Evolutionary conservation across 2,888 invertebrate genomes (phyloP).

Genomic region (Catocala nupta): DNA sequence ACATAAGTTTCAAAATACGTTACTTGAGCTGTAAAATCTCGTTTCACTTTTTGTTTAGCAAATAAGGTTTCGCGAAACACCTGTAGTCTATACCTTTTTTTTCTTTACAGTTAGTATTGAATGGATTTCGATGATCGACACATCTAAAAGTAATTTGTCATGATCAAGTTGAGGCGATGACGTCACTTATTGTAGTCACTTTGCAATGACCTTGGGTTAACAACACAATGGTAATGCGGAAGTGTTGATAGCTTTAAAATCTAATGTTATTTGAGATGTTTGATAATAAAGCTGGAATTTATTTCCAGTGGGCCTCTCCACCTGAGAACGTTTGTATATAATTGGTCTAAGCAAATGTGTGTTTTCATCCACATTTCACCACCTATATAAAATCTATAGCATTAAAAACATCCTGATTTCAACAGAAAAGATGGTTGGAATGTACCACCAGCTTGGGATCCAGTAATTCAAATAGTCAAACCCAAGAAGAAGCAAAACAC

Average conservation of each 20-base stretch:
- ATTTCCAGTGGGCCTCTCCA: neutral
- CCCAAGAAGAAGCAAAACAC: no score
- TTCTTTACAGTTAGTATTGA: constrained; percentile 33
- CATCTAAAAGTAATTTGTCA: constrained; percentile 41
- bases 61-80: constrained; percentile 34
- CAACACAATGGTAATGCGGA: constrained; percentile 38
- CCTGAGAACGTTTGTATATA: no score
- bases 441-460: no score
- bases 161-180: constrained; percentile 31
- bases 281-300: neutral
- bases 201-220: constrained; percentile 41
- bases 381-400: no score
- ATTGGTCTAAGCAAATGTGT: no score
- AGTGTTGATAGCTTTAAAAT: constrained; percentile 25
- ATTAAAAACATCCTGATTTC: no score
- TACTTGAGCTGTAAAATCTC: constrained; percentile 1
- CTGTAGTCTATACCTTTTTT: constrained; percentile 31
- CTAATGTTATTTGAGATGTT: constrained; percentile 3
- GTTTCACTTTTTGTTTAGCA: constrained; percentile 34
- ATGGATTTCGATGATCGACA: constrained; percentile 35
- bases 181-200: constrained; percentile 37
- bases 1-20: constrained; percentile 20
- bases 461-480: no score
- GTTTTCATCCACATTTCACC: no score
- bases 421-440: no score